Base-by-base conservation (phyloP, 2,888 invertebrate species). In the Clostera curtula region DNA sequence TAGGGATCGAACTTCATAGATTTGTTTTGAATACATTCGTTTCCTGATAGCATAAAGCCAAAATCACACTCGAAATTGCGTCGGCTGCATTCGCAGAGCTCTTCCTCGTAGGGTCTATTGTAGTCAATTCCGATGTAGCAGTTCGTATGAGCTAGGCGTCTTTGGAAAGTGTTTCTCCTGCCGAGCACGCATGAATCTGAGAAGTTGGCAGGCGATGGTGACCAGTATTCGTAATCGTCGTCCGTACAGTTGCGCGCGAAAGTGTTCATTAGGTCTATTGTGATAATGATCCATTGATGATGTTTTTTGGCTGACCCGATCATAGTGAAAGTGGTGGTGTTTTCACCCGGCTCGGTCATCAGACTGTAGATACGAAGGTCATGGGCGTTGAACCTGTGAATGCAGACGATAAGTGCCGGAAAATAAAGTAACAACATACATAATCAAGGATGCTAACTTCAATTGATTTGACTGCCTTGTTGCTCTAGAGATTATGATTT, bases 261-360 rank as follows among this genome's bases (percentile, higher is more conserved):
- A 4, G 88, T 85, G 34, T 88, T 86, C 13, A 63, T 67, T 16
- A 88, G 56, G 40, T 87, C 87, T 1, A 87, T 82, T 47, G 93
- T 93, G 21, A 95, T 89, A 21, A 96, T 92, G n/a, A 93, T 86
- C 96, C 96, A 97, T 40, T 92, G 90, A 62, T 95, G 95, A 31
- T 88, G 87, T 2, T 88, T 87, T 8, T 88, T 88, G 19, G 88
- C 87, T 0, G 96, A 95, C 0, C 96, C 96, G 67, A 96, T 96
- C 86, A 97, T 88, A 1, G 96, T 95, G 58, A 97, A 96, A 1
- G 93, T 88, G 0, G 96, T 95, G 0, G 95, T 94, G 58, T 94
- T 95, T 66, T 95, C 95, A n/a, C 96, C 96, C 0, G 96, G 95
- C 59, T 96, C 96, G 0, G 95, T 96, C 90, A 96, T 93, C 9